Base-by-base conservation (phyloP, 2,797 vertebrate species). In the Emydoidea blandingii region DNA sequence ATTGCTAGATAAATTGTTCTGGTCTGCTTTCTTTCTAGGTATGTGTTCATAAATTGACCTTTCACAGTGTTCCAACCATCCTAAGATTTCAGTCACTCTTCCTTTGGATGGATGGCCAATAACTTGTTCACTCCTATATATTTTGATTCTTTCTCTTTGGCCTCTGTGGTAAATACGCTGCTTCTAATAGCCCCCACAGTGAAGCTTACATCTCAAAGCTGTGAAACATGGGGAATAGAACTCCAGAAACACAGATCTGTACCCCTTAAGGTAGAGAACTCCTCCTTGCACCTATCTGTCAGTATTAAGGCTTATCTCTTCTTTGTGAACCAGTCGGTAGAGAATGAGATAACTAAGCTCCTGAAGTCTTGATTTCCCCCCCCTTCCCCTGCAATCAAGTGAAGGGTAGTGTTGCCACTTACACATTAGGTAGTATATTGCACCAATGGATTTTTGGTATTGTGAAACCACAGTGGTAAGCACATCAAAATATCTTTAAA, bases 401-500 rank as follows among this genome's bases (percentile, higher is more conserved):
- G 34, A 31, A 31, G 29, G 57, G 57, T 11, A 57, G 27, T 57
- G 27, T 57, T 57, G 27, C 27, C 27, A 57, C 56, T 95, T 5
- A 8, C 31, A 72, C 95, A 87, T 68, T 6, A 86, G 93, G 95
- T 94, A 96, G 54, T 79, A 53, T 9, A 29, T 59, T 16, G 5
- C 88, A 4, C 85, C 57, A 31, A 27, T 16, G 34, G 59, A 62
- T 62, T 94, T 57, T 83, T 79, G 34, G 89, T 87, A 81, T 25
- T 89, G 86, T 1, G 31, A 50, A 92, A 83, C 49, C 88, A 1
- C 85, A 21, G 49, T 25, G 49, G 74, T 29, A 82, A 2, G 88
- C 86, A 34, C 93, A 5, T 25, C 57, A 92, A 72, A 81, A 80
- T 87, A 92, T 72, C 54, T 94, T 93, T 59, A 6, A 37, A 96